Evolutionary conservation across 2,888 invertebrate genomes (phyloP).

Genomic region (Drosophila flavopinicola): DNA sequence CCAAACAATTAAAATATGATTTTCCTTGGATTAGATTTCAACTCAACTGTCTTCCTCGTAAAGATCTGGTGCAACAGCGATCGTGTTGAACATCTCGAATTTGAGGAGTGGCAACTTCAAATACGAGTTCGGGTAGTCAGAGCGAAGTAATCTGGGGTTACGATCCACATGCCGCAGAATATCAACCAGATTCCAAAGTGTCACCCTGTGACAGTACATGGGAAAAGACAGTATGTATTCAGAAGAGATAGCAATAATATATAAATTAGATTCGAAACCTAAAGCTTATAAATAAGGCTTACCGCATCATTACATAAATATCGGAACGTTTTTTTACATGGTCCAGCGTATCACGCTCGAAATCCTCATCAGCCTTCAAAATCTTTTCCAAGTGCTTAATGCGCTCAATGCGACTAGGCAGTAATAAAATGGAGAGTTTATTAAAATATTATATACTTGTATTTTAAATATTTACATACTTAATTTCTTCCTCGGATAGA

Average conservation of each 20-base stretch:
- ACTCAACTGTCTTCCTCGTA: conserved; percentile 79
- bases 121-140: conserved; percentile 72
- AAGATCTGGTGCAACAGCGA: conserved; percentile 69
- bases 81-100: conserved; percentile 75
- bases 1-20: background rate
- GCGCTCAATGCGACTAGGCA: conserved; percentile 66
- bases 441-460: background rate
- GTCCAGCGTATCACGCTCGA: conserved; percentile 49
- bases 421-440: background rate
- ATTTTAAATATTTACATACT: conserved; percentile 53
- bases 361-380: conserved; percentile 54
- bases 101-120: conserved; percentile 81
- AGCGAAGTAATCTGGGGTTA: conserved; percentile 40
- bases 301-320: conserved; percentile 78
- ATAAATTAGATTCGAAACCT: background rate
- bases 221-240: no score
- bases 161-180: conserved; percentile 78
- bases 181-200: conserved; percentile 79
- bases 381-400: conserved; percentile 67
- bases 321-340: conserved; percentile 74
- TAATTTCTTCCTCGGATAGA: conserved; percentile 79
- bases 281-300: background rate
- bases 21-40: no score
- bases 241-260: no score
- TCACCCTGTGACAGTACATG: conserved; percentile 47